These are phyloP conservation scores for Stictocephala bisonia DNA, from an alignment of 2,888 invertebrate genomes.

Conservation along the genomic window DNA sequence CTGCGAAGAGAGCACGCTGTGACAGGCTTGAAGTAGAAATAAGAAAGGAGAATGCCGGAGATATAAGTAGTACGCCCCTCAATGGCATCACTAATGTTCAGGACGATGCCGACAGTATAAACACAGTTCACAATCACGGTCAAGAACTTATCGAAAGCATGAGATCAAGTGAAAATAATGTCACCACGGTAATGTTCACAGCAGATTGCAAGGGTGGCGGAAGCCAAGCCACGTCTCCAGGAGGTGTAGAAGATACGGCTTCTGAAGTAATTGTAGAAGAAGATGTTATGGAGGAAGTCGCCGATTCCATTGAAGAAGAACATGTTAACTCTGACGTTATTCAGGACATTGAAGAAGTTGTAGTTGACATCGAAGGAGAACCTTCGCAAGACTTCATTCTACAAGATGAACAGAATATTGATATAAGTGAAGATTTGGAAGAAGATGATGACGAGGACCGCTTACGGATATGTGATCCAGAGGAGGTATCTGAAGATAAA, in stretches of 20 bases:
- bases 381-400: constrained; percentile 40
- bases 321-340: constrained; percentile 46
- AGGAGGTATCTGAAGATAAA: constrained; percentile 38
- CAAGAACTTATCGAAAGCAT: constrained; percentile 53
- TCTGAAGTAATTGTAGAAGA: constrained; percentile 44
- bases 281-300: constrained; percentile 50
- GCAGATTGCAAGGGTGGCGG: constrained; percentile 3
- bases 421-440: constrained; percentile 46
- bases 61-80: no score
- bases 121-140: no score
- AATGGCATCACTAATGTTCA: no score
- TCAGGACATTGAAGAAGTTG: constrained; percentile 38
- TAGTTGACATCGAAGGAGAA: constrained; percentile 39
- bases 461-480: constrained; percentile 44
- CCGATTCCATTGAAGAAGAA: constrained; percentile 51
- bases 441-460: constrained; percentile 49
- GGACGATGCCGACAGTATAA: no score
- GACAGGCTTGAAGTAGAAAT: no score
- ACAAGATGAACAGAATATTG: constrained; percentile 48
- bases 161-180: constrained; percentile 42
- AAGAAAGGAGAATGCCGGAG: no score
- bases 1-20: constrained; percentile 43
- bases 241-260: constrained; percentile 38
- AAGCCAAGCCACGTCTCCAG: neutral
- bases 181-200: neutral